These are phyloP conservation scores for Penaeus monodon DNA, from an alignment of 2,888 invertebrate genomes.

Conservation along the genomic window DNA sequence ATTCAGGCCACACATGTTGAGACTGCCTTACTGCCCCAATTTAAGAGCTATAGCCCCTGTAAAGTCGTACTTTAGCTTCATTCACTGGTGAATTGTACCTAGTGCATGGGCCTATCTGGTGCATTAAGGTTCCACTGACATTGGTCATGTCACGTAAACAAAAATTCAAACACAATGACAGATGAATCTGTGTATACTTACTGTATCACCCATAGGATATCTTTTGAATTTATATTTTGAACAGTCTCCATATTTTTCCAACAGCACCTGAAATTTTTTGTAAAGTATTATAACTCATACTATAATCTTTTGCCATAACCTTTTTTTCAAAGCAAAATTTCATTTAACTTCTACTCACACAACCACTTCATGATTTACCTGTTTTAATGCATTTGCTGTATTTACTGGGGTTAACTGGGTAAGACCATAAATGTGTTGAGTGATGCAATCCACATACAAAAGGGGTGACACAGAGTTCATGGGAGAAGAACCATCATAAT, in stretches of 20 bases:
- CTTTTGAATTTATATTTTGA: slow-evolving; percentile 44
- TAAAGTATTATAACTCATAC: no score
- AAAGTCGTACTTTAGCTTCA: no score
- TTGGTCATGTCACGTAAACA: not conserved
- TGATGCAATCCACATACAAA: slow-evolving; percentile 67
- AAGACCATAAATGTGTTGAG: slow-evolving; percentile 76
- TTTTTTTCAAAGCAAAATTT: not conserved
- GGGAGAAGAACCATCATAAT: slow-evolving; percentile 35
- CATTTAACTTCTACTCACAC: not conserved
- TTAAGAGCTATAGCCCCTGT: no score
- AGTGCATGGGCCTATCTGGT: no score
- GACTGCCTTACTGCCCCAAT: no score
- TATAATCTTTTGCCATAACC: not conserved
- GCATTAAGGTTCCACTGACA: no score
- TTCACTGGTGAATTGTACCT: no score
- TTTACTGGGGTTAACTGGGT: slow-evolving; percentile 80
- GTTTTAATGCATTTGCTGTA: slow-evolving; percentile 72
- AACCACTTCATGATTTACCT: slow-evolving; percentile 28
- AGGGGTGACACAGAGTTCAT: slow-evolving; percentile 27
- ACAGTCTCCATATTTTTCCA: slow-evolving; percentile 65
- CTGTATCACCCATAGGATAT: slow-evolving; percentile 68
- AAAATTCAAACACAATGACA: no score
- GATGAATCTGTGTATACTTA: slow-evolving; percentile 64
- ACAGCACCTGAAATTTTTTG: not conserved
- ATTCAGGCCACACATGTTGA: no score